Conservation (phyloP, 2,113 vertebrate genomes). For the Aramus guarauna region DNA sequence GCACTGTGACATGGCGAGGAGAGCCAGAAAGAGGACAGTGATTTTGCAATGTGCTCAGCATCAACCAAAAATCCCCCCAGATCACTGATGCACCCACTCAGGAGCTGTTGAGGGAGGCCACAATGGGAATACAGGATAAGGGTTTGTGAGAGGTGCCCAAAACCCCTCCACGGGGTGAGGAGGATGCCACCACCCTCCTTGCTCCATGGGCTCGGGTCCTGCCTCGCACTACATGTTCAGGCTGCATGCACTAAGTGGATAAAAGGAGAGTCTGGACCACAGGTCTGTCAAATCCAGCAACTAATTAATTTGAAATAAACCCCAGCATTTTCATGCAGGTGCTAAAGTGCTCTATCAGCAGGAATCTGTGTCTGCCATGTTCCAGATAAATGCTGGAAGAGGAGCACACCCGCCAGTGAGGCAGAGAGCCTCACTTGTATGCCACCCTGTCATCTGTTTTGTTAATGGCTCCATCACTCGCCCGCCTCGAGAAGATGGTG, state of each 20-base stretch:
- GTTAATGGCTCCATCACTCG: background rate
- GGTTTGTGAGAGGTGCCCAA: background rate
- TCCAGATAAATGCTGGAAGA: constrained; percentile 1
- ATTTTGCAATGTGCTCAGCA: background rate
- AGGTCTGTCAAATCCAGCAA: background rate
- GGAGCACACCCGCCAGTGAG: background rate
- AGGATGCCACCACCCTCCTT: background rate
- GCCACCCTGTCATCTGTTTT: background rate
- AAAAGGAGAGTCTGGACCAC: background rate
- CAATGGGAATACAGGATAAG: background rate
- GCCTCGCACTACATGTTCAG: background rate
- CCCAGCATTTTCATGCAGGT: background rate
- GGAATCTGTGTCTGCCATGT: constrained; percentile 29
- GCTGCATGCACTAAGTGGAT: background rate
- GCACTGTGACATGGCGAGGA: background rate
- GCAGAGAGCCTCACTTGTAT: background rate
- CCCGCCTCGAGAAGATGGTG: background rate
- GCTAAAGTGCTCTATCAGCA: constrained; percentile 8
- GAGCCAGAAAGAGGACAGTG: background rate
- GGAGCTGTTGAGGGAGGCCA: background rate
- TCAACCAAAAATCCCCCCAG: background rate
- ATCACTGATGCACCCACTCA: background rate
- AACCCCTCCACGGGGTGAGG: background rate
- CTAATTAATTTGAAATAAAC: background rate
- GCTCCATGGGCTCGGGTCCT: background rate